These are phyloP conservation scores for Emydura subglobosa DNA, from an alignment of 2,113 vertebrate species.

Conservation along the genomic window DNA sequence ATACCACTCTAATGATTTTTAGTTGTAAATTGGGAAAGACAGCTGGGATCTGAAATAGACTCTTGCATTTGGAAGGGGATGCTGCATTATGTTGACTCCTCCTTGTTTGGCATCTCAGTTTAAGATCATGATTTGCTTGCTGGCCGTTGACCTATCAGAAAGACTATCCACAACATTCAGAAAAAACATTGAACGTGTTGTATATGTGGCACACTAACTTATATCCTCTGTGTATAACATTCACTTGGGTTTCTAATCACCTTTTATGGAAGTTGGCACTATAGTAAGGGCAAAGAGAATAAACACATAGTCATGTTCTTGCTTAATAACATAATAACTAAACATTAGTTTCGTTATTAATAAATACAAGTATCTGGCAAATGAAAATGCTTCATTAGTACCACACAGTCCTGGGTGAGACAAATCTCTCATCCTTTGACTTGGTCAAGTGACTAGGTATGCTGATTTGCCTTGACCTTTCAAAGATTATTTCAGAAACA, in stretches of 20 bases:
- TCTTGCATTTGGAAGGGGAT: neutral
- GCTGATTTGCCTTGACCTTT: neutral
- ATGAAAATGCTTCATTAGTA: neutral
- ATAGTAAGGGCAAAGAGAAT: neutral
- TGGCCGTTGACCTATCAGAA: neutral
- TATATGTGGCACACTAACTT: neutral
- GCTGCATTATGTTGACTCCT: neutral
- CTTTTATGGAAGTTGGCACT: neutral
- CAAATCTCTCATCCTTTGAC: slow-evolving; percentile 1
- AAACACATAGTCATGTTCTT: neutral
- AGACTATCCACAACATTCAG: neutral
- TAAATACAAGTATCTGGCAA: neutral
- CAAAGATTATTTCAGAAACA: neutral
- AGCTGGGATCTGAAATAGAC: neutral
- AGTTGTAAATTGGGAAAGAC: neutral
- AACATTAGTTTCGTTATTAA: rapidly evolving
- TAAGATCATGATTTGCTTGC: neutral
- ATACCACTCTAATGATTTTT: neutral
- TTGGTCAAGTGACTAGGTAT: neutral
- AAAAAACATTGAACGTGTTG: neutral
- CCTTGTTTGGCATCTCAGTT: neutral
- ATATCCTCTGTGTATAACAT: neutral
- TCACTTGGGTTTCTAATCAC: neutral
- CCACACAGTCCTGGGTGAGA: neutral
- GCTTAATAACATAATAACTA: neutral